phyloP scores from a whole-genome alignment of 2,113 vertebrate species.

The Toxostoma redivivum region DNA sequence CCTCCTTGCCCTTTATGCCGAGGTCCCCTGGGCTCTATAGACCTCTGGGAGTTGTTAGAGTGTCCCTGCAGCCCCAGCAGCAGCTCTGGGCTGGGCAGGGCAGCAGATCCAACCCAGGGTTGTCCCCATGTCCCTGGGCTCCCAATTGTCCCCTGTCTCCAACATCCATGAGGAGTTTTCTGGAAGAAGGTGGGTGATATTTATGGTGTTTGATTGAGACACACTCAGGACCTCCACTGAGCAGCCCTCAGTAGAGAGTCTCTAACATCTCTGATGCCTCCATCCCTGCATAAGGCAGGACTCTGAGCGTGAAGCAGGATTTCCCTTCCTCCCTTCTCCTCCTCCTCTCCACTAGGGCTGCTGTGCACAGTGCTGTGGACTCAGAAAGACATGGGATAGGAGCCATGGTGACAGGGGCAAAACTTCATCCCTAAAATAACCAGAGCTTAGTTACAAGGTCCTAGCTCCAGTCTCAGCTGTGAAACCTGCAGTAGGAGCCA shows the following conservation, averaged over 20 bases:
- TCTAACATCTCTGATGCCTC: neutral
- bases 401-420: fast-evolving
- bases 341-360: neutral
- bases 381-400: neutral
- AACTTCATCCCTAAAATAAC: neutral
- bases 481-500: neutral
- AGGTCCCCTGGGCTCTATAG: neutral
- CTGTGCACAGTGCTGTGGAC: neutral
- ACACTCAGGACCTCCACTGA: neutral
- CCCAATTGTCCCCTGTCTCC: too few relatives aligned
- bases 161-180: neutral
- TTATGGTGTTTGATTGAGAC: neutral
- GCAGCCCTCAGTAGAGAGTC: fast-evolving
- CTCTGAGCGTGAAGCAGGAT: neutral
- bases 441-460: neutral
- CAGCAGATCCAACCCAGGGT: neutral
- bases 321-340: neutral
- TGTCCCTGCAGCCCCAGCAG: too few relatives aligned
- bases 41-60: neutral
- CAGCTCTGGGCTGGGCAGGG: neutral
- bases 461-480: neutral
- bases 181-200: neutral
- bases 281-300: neutral
- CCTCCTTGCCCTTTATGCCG: fast-evolving
- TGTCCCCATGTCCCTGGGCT: neutral